Conservation (phyloP, 1,140 invertebrate genomes). For the Bombyx mandarina region DNA sequence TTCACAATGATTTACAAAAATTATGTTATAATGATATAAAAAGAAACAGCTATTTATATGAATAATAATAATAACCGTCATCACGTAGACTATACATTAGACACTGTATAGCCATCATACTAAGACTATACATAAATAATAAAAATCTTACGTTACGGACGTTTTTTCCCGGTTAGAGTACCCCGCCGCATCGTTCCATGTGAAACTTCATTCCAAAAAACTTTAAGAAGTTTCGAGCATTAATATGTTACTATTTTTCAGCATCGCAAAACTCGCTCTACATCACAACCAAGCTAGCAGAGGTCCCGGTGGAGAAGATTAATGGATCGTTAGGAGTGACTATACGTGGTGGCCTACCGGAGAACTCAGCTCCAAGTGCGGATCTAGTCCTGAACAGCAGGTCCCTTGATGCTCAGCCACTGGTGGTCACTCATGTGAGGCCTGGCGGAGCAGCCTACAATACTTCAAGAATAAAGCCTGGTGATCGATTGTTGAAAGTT, state of each 20-base stretch:
- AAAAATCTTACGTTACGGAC: too few relatives aligned
- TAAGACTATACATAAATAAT: too few relatives aligned
- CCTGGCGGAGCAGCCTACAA: constrained; percentile 90
- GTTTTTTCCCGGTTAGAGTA: too few relatives aligned
- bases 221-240: neutral
- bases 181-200: too few relatives aligned
- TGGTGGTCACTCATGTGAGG: constrained; percentile 91
- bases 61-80: too few relatives aligned
- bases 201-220: too few relatives aligned
- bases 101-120: too few relatives aligned
- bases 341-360: constrained; percentile 80
- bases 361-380: constrained; percentile 54
- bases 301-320: constrained; percentile 84
- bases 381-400: constrained; percentile 61
- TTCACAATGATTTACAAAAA: too few relatives aligned
- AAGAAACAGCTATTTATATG: too few relatives aligned
- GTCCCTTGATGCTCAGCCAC: constrained; percentile 73
- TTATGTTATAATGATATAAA: too few relatives aligned
- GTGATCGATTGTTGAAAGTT: constrained; percentile 91
- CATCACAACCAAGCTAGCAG: constrained; percentile 81
- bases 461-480: constrained; percentile 82
- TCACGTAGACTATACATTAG: too few relatives aligned
- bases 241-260: constrained; percentile 27
- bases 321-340: constrained; percentile 91
- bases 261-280: constrained; percentile 76